Evolutionary conservation across 2,888 invertebrate genomes (phyloP), one percentile per base, ranked within the genome.

Genomic region (Ptilodon capucinus): DNA sequence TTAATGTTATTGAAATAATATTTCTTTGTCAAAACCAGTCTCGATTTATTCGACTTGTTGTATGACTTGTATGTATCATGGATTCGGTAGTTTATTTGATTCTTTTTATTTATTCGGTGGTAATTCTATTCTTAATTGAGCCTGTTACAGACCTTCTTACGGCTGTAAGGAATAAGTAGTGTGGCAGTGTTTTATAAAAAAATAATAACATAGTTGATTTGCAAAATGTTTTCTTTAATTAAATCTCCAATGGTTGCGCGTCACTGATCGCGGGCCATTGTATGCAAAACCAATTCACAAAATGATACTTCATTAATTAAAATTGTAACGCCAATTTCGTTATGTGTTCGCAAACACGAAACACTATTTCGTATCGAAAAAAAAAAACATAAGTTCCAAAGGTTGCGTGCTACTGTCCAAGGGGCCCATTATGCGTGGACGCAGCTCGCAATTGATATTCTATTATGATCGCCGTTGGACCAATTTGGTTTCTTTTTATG

Each of bases 381-480:
- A n/a, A n/a, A n/a, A n/a, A n/a, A n/a, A n/a, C n/a, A n/a, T 9
- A 6, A 32, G 6, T 5, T 14, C 44, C 56, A 44, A 64, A 50
- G 46, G 74, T 71, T 73, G 55, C n/a, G 41, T 38, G 54, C 65
- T 48, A 51, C 64, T 67, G 66, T 13, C 48, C 28, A 47, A 42
- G 44, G 54, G 62, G 41, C n/a, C 9, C 2, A 16, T 17, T 13
- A 40, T 51, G 54, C 18, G 38, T 19, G 8, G 57, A 64, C 51
- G 45, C 60, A 65, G 61, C 16, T 66, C 44, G 63, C 60, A 73
- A 76, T 76, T 71, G 68, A 65, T 73, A 68, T 65, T 73, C 72
- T 63, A 72, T 74, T 69, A 70, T 65, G 61, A 60, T 63, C 55
- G 52, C 48, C 54, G 53, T 67, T 64, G 68, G 43, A 54, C 60